These are phyloP conservation scores for Erinaceus europaeus DNA, from an alignment of 2,113 vertebrate species.

Conservation along the genomic window DNA sequence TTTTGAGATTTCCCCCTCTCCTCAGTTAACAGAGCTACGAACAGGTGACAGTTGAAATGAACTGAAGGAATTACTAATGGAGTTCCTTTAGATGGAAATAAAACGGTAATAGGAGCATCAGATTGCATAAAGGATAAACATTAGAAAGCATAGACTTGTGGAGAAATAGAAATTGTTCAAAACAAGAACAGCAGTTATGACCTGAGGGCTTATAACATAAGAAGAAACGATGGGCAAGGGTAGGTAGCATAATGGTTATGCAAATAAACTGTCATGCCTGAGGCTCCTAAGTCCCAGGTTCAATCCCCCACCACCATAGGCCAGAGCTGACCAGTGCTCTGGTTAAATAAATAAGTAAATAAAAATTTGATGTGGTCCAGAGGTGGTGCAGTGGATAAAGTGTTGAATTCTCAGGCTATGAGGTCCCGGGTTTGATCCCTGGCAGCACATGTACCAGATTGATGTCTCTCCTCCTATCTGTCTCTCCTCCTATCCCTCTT, in stretches of 20 bases:
- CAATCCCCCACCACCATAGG: too few relatives aligned
- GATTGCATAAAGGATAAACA: not conserved
- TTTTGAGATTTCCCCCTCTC: not conserved
- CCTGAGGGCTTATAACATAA: not conserved
- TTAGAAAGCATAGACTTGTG: not conserved
- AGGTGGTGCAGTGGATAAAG: not conserved
- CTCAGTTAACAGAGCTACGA: not conserved
- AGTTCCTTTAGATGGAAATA: not conserved
- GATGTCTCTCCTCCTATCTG: too few relatives aligned
- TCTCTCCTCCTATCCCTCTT: too few relatives aligned
- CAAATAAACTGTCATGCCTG: too few relatives aligned
- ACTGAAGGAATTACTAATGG: not conserved
- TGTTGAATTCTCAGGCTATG: not conserved
- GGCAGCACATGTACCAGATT: not conserved
- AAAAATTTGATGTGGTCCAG: not conserved
- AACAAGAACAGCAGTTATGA: not conserved
- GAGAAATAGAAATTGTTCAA: not conserved
- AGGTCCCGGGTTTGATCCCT: not conserved
- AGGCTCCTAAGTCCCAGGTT: too few relatives aligned
- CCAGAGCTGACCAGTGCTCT: too few relatives aligned
- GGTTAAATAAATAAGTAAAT: too few relatives aligned
- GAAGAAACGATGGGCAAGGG: too few relatives aligned
- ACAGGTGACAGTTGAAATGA: not conserved
- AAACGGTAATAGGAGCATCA: not conserved
- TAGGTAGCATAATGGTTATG: too few relatives aligned